Evolutionary conservation across 2,113 vertebrate genomes (phyloP), one percentile per base, ranked within the genome.

Genomic region (Acanthisitta chloris): DNA sequence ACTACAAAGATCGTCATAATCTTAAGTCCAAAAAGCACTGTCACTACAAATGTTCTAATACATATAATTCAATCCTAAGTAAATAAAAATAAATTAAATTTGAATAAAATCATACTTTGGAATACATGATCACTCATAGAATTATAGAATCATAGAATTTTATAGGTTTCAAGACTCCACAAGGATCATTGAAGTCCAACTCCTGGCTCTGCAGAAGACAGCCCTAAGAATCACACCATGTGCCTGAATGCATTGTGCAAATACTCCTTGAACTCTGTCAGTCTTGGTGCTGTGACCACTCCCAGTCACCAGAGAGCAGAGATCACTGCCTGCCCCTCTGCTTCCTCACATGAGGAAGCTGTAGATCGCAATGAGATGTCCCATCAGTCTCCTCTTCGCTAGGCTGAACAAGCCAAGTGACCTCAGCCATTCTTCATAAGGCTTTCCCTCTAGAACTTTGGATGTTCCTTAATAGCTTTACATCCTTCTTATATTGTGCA

Each of bases 211-310:
- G 18, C 19, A 17, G 28, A 74, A 5, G 4, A 14, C 7, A 28
- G 28, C 28, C 26, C 20, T 36, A 43, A 8, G 21, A n/a, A 4
- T 19, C 23, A 12, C 23, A 66, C 23, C 28, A 1, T 4, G 8
- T 20, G 3, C 15, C 33, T 0, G 0, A 81, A 4, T 26, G 17
- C 7, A 23, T 23, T 33, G 8, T 43, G 12, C 14, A 31, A 48
- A 49, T 12, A 4, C 5, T 25, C 9, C 9, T 12, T 55, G 34
- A 26, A 1, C 11, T 64, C 48, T 42, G 20, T 4, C 25, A 34
- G 34, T 4, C 29, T 45, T 34, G 42, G 3, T 42, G 57, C 17
- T 36, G 31, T 57, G 20, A 7, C 14, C 17, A 12, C 6, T 31
- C 8, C 26, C 21, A 42, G 19, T 48, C 48, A 29, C 13, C 29